phyloP scores from a whole-genome alignment of 1,140 invertebrate genomes.

The Periplaneta americana region DNA sequence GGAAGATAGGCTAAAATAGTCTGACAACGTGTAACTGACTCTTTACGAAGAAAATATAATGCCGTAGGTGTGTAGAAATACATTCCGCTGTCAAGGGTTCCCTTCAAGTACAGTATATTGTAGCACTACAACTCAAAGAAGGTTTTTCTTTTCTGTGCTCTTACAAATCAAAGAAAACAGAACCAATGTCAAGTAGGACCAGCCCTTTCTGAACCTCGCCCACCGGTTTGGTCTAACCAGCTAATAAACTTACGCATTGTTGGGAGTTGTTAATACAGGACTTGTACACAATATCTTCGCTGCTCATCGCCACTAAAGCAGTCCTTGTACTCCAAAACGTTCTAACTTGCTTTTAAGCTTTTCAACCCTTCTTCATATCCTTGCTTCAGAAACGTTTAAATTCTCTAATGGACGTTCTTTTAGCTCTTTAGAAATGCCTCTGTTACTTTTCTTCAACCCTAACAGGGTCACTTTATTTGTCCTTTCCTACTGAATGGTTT shows the following conservation, averaged over 20 bases:
- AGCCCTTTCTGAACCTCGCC: background rate
- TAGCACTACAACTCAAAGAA: background rate
- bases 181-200: background rate
- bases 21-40: too few species aligned
- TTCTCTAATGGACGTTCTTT: background rate
- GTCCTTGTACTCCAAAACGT: too few species aligned
- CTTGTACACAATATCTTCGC: background rate
- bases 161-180: background rate
- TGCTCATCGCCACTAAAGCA: too few species aligned
- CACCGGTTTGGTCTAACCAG: background rate
- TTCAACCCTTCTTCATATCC: background rate
- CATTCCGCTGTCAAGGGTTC: too few species aligned
- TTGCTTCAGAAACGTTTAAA: background rate
- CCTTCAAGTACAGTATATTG: background rate
- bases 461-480: background rate
- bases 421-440: background rate
- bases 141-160: background rate
- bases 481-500: background rate
- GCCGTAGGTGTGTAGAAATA: too few species aligned
- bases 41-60: too few species aligned
- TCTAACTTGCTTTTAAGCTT: background rate
- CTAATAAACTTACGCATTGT: background rate
- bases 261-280: background rate
- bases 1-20: too few species aligned
- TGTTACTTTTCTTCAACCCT: background rate